Conservation (phyloP, 2,113 vertebrate genomes). For the Halichoerus grypus region DNA sequence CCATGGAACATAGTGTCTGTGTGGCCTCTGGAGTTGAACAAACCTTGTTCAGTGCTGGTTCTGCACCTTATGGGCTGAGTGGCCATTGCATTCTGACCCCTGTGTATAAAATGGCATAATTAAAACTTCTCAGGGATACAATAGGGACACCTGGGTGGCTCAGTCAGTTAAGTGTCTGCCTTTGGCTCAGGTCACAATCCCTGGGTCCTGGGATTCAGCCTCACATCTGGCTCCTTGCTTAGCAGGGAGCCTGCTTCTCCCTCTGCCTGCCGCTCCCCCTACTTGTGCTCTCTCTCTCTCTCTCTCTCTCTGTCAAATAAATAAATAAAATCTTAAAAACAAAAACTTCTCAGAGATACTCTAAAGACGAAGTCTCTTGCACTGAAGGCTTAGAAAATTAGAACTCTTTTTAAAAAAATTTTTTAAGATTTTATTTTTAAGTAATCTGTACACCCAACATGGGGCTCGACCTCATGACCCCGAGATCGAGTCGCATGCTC, state of each 20-base stretch:
- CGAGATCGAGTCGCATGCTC: background rate
- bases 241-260: too few species aligned
- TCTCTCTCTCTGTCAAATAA: too few species aligned
- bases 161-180: background rate
- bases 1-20: rapidly evolving
- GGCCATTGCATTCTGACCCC: background rate
- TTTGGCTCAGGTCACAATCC: background rate
- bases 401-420: background rate
- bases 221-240: too few species aligned
- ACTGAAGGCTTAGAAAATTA: slow-evolving; percentile 28
- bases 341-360: background rate
- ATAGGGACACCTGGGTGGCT: background rate
- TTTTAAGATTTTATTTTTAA: background rate
- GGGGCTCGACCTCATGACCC: background rate
- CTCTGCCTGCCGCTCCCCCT: too few species aligned
- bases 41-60: background rate
- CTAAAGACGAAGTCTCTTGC: background rate
- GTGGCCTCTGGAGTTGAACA: background rate
- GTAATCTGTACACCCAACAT: background rate
- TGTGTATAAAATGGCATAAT: background rate
- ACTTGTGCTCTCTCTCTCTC: too few species aligned
- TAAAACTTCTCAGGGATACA: slow-evolving; percentile 9
- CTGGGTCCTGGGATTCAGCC: too few species aligned
- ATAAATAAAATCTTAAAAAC: background rate
- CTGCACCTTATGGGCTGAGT: rapidly evolving